Base-by-base conservation (phyloP, 2,888 invertebrate genomes). In the Trisateles emortualis region DNA sequence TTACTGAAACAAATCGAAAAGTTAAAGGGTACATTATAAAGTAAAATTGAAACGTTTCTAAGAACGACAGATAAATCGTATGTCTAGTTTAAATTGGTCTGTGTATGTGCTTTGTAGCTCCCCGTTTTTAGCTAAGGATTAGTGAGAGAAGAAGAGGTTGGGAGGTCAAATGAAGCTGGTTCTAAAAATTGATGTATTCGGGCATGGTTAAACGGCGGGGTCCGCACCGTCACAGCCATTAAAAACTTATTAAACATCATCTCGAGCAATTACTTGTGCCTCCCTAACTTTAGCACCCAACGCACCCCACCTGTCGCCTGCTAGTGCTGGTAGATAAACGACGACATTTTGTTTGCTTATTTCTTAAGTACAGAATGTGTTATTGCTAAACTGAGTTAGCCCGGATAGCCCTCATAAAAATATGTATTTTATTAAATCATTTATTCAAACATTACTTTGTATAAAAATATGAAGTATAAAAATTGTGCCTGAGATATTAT, bases 231-330 rank as follows among this genome's bases (percentile, higher is more conserved):
- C 83, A 88, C 86, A 85, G 93, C 94, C 93, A 94, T 94, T 94
- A 94, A 94, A 94, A 94, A 94, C 93, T 94, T 94, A 94, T 94
- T 94, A 94, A 94, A 94, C 94, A 94, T 94, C 94, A 94, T 94
- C 94, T 93, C 94, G 88, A 86, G 91, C 94, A 94, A 94, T 94
- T 94, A 94, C 93, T 86, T 83, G 83, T 85, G 84, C 87, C 86
- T 55, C 69, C 58, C 59, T 36, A 52, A 66, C 54, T 59, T 61
- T 53, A 75, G 66, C 49, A 64, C 41, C 47, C 68, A 58, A 60
- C 56, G 62, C 66, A 62, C 55, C 59, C 70, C 62, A 51, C 68
- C 65, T 59, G 54, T 62, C 53, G 36, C 51, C 55, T 24, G 22
- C 57, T 67, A 65, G 61, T 68, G 45, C 51, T 35, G 58, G 42